Base-by-base conservation (phyloP, 2,113 vertebrate genomes). In the Agapornis roseicollis region DNA sequence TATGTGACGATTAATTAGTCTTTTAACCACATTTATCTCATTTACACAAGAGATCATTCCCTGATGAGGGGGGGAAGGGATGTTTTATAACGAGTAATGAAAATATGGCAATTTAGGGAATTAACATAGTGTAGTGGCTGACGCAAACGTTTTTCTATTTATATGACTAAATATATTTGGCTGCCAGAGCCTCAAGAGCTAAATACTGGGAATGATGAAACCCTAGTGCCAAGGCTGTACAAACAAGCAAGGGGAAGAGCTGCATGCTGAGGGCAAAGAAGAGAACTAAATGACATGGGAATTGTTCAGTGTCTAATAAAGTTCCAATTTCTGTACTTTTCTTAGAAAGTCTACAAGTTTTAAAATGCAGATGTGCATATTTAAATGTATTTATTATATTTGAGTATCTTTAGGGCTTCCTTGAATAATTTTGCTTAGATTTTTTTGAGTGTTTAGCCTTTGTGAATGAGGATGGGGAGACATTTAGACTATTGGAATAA, bases 131-230 rank as follows among this genome's bases (percentile, higher is more conserved):
- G 80, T 93, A 93, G 92, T 91, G 84, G 69, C 81, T 89, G 95
- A 95, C 44, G 69, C 56, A 95, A 96, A 89, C 79, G 81, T 96
- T 89, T 96, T 95, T 84, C 91, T 95, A 90, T 96, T 97, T 96
- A 95, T 92, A 95, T 92, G 47, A 80, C 80, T 85, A 95, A 96
- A 77, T 91, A 96, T 81, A 83, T 88, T 96, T 4, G 5, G 10
- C 72, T 83, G 35, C 65, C 71, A 88, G 64, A 95, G 71, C 60
- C 64, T 85, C 2, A 0, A 80, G 88, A 91, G 47, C 52, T 89
- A 78, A 91, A 72, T 64, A 46, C 35, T 94, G 71, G 55, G 16
- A 74, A 82, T 94, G 85, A 90, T 85, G 80, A 90, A 93, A 80
- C 83, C 66, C 78, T 90, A 60, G 66, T 93, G 80, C 92, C 28